phyloP scores from a whole-genome alignment of 1,140 invertebrate genomes.

The Manduca sexta region DNA sequence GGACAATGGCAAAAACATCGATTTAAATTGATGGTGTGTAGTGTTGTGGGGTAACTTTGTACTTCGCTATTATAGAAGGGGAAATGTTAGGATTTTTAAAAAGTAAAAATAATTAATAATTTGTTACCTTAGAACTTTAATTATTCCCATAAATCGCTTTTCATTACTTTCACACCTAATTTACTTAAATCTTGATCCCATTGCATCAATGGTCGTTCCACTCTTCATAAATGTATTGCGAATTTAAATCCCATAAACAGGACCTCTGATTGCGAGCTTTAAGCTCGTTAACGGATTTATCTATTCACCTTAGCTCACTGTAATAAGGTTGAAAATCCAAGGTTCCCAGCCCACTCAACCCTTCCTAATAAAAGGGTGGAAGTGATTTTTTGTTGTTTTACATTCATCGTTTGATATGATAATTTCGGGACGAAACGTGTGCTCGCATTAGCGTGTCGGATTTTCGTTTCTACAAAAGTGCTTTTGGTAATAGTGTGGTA shows the following conservation, averaged over 20 bases:
- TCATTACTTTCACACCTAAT: too few relatives aligned
- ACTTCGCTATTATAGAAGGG: too few relatives aligned
- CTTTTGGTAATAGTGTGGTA: conserved; percentile 5
- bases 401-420: conserved; percentile 65
- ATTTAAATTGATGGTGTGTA: too few relatives aligned
- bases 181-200: too few relatives aligned
- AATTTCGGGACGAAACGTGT: conserved; percentile 57
- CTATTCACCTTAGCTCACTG: conserved; percentile 7
- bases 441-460: conserved; percentile 40
- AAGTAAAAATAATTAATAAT: too few relatives aligned
- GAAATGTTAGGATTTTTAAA: too few relatives aligned
- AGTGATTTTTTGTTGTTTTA: conserved; percentile 58
- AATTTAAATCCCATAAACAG: conserved; percentile 57
- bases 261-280: conserved; percentile 55
- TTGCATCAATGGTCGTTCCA: too few relatives aligned
- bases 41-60: too few relatives aligned
- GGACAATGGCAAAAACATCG: conserved; percentile 5
- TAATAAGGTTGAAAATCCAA: conserved; percentile 23
- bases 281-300: conserved; percentile 34
- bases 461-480: conserved; percentile 7
- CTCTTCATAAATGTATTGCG: conserved; percentile 19
- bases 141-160: too few relatives aligned
- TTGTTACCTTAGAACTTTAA: too few relatives aligned
- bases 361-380: conserved; percentile 62
- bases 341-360: conserved; percentile 27